Base-by-base conservation (phyloP, 2,797 vertebrate species). In the Cyclopterus lumpus region DNA sequence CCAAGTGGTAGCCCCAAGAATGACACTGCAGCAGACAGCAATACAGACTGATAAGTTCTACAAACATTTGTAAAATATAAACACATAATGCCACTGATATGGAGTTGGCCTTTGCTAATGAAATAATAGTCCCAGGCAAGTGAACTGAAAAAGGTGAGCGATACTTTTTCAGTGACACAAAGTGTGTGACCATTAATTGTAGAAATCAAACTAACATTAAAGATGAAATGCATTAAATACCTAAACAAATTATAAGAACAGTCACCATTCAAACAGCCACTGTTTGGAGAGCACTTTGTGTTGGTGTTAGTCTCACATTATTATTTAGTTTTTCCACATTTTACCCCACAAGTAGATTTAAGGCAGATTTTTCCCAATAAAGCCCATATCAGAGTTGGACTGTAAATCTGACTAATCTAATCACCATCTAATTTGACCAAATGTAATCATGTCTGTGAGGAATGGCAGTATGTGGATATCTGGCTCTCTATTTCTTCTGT, bases 351-450 rank as follows among this genome's bases (percentile, higher is more conserved):
- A 11, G 2, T 40, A 40, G 38, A 40, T 40, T 40, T 40, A 40
- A 40, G 38, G 38, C n/a, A n/a, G 40, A 42, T 44, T 18, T 16
- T 44, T 8, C 42, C 22, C 11, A 30, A 58, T 49, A 32, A 64
- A 74, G 44, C 38, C n/a, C 8, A 59, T 36, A 60, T 77, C 30
- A 48, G n/a, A 32, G 26, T 80, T 71, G 67, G 42, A 73, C 16
- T 69, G 14, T 58, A 34, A 71, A 74, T 79, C 54, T 11, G 46
- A 77, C 73, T 75, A 71, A 71, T n/a, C n/a, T n/a, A n/a, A n/a
- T n/a, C 65, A 69, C 53, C 28, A 12, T 46, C 22, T 53, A 4
- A 63, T 20, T 55, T 73, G 11, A 42, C 44, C 2, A 48, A 46
- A 20, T 42, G 16, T 48, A 28, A 77, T 82, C 42, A 71, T 15